phyloP scores from a whole-genome alignment of 2,888 invertebrate genomes.

The Pyralis farinalis region DNA sequence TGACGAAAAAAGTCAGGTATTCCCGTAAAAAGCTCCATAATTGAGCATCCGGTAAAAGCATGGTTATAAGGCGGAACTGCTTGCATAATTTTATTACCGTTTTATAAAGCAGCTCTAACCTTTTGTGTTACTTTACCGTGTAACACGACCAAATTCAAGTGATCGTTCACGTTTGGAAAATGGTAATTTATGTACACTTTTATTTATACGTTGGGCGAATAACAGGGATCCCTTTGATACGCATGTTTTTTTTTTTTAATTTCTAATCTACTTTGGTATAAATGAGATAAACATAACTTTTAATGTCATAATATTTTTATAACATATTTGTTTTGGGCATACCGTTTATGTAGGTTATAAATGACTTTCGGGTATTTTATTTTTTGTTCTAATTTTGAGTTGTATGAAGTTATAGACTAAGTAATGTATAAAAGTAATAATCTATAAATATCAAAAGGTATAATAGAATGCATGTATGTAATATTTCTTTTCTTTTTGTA shows the following conservation, averaged over 20 bases:
- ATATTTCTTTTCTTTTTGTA: no score
- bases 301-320: neutral
- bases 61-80: constrained; percentile 11
- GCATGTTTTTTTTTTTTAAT: no score
- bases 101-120: constrained; percentile 23
- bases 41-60: constrained; percentile 5
- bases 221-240: no score
- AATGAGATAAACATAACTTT: neutral
- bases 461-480: no score
- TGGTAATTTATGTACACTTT: neutral
- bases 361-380: no score
- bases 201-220: no score
- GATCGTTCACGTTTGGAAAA: constrained; percentile 1
- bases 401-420: no score
- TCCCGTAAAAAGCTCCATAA: constrained; percentile 7
- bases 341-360: no score
- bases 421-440: no score
- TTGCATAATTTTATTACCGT: constrained; percentile 31
- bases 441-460: no score
- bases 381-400: no score
- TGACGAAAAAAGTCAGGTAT: constrained; percentile 3
- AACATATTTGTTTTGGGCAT: neutral
- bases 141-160: constrained; percentile 11
- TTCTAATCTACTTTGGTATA: no score
- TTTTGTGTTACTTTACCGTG: constrained; percentile 8